Conservation (phyloP, 2,888 invertebrate species). For the Plagiodera versicolora region DNA sequence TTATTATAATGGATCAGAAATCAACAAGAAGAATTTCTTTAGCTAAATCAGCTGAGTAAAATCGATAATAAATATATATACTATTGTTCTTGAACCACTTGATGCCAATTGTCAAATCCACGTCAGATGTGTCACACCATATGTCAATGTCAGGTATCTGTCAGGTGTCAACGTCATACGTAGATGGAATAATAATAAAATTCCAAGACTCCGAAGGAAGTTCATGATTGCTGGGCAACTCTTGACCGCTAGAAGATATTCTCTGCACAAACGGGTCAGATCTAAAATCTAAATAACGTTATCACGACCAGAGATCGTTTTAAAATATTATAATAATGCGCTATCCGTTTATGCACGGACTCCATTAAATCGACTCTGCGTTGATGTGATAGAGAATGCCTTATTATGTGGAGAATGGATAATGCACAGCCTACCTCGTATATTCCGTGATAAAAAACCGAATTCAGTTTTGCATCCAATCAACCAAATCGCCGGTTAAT, state of each 20-base stretch:
- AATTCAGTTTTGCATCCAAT: constrained; percentile 50
- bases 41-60: no score
- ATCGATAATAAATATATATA: no score
- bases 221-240: constrained; percentile 19
- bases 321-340: constrained; percentile 51
- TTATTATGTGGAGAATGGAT: constrained; percentile 52
- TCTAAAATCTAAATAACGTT: constrained; percentile 46
- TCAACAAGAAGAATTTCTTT: no score
- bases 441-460: constrained; percentile 30
- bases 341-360: constrained; percentile 49
- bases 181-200: constrained; percentile 24
- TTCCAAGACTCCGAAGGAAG: constrained; percentile 40
- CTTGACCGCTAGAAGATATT: constrained; percentile 32
- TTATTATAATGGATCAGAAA: no score
- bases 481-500: constrained; percentile 52
- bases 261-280: constrained; percentile 28
- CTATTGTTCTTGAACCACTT: no score
- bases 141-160: no score
- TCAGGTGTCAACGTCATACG: no score
- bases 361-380: constrained; percentile 38
- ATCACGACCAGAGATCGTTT: constrained; percentile 48
- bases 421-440: constrained; percentile 44
- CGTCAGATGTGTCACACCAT: no score
- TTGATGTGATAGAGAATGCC: constrained; percentile 49
- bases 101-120: no score